phyloP scores from a whole-genome alignment of 2,797 vertebrate genomes.

The Anas georgica region DNA sequence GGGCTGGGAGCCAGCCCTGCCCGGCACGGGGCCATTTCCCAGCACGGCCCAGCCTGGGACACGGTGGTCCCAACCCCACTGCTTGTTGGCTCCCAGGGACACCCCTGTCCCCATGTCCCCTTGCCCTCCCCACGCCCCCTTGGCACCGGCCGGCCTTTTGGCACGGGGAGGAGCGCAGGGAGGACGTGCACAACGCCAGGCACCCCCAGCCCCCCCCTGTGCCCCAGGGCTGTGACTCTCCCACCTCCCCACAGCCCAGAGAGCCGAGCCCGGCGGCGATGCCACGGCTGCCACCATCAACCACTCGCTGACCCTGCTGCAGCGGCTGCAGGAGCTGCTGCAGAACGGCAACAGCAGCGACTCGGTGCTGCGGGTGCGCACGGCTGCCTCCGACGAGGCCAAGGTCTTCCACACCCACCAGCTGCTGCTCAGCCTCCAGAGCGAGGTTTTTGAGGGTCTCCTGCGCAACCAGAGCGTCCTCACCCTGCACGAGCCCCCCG shows the following conservation, averaged over 20 bases:
- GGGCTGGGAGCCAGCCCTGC: background rate
- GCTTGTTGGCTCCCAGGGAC: slow-evolving; percentile 21
- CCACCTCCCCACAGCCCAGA: slow-evolving; percentile 79
- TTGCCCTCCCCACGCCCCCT: background rate
- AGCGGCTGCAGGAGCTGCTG: slow-evolving; percentile 88
- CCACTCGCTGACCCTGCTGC: slow-evolving; percentile 90
- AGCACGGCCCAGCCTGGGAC: slow-evolving; percentile 17
- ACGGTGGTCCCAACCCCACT: slow-evolving; percentile 36
- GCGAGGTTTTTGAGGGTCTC: slow-evolving; percentile 84
- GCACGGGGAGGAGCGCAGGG: background rate
- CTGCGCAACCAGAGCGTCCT: slow-evolving; percentile 81
- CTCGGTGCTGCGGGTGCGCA: slow-evolving; percentile 85
- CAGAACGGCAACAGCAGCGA: slow-evolving; percentile 88
- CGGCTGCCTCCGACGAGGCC: slow-evolving; percentile 86
- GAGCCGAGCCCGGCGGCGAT: slow-evolving; percentile 75
- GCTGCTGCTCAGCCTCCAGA: slow-evolving; percentile 91
- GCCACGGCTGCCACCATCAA: slow-evolving; percentile 83
- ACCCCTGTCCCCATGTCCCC: background rate
- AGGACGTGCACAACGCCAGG: background rate
- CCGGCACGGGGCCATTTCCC: slow-evolving; percentile 47
- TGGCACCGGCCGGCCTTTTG: background rate
- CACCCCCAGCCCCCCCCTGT: background rate
- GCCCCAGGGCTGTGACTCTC: background rate
- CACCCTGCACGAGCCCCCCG: slow-evolving; percentile 82
- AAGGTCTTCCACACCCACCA: slow-evolving; percentile 90